A percentile compares a stretch with the other conserved stretches of the same genome.
Evolutionary conservation across 2,113 vertebrate genomes (phyloP).

Genomic region (Microtus ochrogaster): DNA sequence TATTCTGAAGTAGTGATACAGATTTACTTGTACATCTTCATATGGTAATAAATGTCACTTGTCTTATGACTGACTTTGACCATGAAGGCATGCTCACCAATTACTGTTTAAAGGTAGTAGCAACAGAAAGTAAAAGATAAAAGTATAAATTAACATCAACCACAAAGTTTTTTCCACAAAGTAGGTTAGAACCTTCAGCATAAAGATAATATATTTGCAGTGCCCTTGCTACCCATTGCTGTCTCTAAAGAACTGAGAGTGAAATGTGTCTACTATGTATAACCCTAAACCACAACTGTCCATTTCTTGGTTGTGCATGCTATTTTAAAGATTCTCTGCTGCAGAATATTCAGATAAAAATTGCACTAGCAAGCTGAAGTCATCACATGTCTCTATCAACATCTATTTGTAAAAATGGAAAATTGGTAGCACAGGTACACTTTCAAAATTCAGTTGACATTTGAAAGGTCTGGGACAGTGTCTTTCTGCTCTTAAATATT

Average conservation of each 20-base stretch:
- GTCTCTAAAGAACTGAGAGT: background rate
- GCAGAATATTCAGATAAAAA: background rate
- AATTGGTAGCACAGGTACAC: background rate
- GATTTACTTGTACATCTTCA: background rate
- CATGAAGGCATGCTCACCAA: background rate
- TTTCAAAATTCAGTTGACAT: background rate
- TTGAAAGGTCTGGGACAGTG: background rate
- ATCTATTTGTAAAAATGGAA: constrained; percentile 11
- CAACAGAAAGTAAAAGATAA: background rate
- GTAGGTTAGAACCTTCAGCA: background rate
- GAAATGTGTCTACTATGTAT: background rate
- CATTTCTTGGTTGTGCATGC: background rate
- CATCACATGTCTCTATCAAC: background rate
- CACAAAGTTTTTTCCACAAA: constrained; percentile 9
- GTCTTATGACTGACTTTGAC: background rate
- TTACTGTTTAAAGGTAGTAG: background rate
- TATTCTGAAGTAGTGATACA: background rate
- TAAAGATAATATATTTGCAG: background rate
- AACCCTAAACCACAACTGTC: constrained; percentile 1
- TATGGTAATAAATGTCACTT: background rate
- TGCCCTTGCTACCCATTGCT: background rate
- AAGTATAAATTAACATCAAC: background rate
- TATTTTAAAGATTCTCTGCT: background rate
- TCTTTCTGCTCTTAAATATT: constrained; percentile 8
- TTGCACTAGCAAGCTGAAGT: background rate